phyloP scores from a whole-genome alignment of 2,113 vertebrate species.

The Catharus minimus region DNA sequence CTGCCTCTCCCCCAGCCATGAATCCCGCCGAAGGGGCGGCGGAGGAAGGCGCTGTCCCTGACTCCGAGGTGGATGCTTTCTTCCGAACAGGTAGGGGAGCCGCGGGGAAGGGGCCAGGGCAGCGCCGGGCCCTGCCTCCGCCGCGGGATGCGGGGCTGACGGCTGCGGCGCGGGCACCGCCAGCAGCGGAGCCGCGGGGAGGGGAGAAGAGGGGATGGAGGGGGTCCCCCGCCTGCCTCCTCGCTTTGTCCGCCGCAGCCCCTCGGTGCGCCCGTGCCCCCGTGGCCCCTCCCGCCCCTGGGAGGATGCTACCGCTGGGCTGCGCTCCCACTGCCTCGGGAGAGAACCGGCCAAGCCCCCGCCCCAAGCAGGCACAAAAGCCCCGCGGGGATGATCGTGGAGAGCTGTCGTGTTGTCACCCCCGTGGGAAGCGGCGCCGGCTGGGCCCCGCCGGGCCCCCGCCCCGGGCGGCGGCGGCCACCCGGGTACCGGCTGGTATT shows the following conservation, averaged over 20 bases:
- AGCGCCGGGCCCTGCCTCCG: constrained; percentile 2
- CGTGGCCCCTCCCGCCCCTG: not conserved
- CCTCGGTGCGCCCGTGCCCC: not conserved
- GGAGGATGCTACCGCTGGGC: not conserved
- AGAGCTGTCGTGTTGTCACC: not conserved
- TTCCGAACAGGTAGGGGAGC: constrained; percentile 84
- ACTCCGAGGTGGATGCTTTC: constrained; percentile 87
- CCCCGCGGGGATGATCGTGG: not conserved
- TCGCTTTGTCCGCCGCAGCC: constrained; percentile 27
- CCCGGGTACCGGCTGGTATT: not conserved
- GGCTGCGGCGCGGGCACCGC: not conserved
- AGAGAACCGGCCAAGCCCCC: not conserved
- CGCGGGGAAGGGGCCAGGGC: not conserved
- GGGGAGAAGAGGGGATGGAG: not conserved
- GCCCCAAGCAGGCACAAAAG: not conserved
- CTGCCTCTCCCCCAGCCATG: constrained; percentile 74
- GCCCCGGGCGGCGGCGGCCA: not conserved
- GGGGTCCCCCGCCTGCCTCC: not conserved
- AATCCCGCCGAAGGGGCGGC: constrained; percentile 81
- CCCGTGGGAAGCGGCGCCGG: not conserved
- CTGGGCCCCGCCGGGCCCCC: not conserved
- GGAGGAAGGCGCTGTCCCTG: constrained; percentile 83
- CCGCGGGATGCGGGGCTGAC: constrained; percentile 21
- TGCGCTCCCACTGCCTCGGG: not conserved
- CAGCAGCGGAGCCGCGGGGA: not conserved